These are phyloP conservation scores for Parelbella ahira DNA, from an alignment of 2,888 invertebrate genomes.

Conservation along the genomic window DNA sequence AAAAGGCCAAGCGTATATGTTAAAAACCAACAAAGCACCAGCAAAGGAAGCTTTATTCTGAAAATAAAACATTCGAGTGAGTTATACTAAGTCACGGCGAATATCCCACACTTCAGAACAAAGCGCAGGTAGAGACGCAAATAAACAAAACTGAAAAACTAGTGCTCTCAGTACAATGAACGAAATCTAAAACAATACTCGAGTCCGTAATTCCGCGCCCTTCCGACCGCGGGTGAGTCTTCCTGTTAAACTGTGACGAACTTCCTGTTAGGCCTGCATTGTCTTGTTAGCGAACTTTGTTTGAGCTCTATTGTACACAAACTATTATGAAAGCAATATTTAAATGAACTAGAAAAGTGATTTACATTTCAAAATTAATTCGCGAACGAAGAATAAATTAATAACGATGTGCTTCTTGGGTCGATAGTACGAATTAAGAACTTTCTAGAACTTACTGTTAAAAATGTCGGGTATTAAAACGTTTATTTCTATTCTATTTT, in stretches of 20 bases:
- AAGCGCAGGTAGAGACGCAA: slow-evolving; percentile 15
- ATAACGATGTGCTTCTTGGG: no score
- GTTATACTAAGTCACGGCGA: slow-evolving; percentile 18
- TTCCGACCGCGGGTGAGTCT: slow-evolving; percentile 14
- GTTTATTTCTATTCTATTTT: no score
- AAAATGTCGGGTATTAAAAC: no score
- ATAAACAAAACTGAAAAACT: slow-evolving; percentile 22
- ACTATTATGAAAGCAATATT: no score
- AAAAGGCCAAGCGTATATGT: no score
- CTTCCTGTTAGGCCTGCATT: slow-evolving; percentile 41
- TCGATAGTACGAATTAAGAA: no score
- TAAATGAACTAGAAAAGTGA: not conserved
- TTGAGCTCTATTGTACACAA: not conserved
- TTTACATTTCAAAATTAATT: no score
- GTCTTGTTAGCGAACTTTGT: slow-evolving; percentile 6
- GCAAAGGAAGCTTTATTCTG: slow-evolving; percentile 10
- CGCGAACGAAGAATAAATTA: no score
- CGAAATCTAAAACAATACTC: slow-evolving; percentile 21
- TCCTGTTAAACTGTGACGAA: slow-evolving; percentile 35
- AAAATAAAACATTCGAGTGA: slow-evolving; percentile 20
- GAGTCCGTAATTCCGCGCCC: slow-evolving; percentile 2
- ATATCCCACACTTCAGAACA: slow-evolving; percentile 18
- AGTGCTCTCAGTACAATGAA: slow-evolving; percentile 11
- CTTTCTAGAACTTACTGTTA: no score
- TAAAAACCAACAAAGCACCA: slow-evolving; percentile 9